Evolutionary conservation across 2,888 invertebrate genomes (phyloP).

Genomic region (Cryptops parisi): DNA sequence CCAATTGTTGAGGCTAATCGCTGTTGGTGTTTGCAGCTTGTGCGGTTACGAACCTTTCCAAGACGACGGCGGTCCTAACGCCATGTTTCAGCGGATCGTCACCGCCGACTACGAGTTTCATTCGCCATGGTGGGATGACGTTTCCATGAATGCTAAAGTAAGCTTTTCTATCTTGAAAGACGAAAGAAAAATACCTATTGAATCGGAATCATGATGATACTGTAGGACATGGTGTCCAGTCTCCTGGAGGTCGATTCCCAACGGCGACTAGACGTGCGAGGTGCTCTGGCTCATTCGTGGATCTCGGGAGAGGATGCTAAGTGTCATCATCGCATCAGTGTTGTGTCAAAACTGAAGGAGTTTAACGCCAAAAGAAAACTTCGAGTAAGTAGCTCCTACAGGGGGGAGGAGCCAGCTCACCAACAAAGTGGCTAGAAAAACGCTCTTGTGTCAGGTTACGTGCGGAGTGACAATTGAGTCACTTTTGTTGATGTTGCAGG

Average conservation of each 20-base stretch:
- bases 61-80: conserved; percentile 1
- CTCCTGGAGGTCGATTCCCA: conserved; percentile 38
- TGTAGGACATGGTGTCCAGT: conserved; percentile 22
- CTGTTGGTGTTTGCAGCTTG: conserved; percentile 23
- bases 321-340: conserved; percentile 26
- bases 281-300: conserved; percentile 41
- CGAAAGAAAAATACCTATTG: too few species aligned
- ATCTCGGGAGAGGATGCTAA: conserved; percentile 33
- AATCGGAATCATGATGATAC: too few species aligned
- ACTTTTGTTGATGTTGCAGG: too few species aligned
- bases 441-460: too few species aligned
- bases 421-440: too few species aligned
- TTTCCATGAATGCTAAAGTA: conserved; percentile 38
- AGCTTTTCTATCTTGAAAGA: background rate
- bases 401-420: too few species aligned
- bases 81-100: background rate
- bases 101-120: background rate
- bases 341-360: conserved; percentile 29
- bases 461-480: too few species aligned
- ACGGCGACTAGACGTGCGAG: conserved; percentile 36
- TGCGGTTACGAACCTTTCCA: conserved; percentile 17
- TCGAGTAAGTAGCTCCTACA: conserved; percentile 25
- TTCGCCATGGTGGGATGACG: conserved; percentile 36
- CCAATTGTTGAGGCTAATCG: too few species aligned
- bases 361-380: conserved; percentile 34